Evolutionary conservation across 2,888 invertebrate genomes (phyloP).

Genomic region (Ethmia dodecea): DNA sequence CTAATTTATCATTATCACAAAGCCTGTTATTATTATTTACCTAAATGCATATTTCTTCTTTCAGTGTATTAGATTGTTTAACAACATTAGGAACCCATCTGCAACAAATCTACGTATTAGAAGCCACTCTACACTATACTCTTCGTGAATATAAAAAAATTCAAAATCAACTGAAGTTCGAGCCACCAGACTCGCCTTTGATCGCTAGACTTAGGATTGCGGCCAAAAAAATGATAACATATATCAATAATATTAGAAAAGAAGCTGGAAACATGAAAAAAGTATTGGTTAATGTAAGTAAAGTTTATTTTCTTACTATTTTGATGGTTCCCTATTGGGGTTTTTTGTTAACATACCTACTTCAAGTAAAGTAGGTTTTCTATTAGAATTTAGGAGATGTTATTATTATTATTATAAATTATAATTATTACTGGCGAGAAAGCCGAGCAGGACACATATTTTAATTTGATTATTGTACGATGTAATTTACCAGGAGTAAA

Average conservation of each 20-base stretch:
- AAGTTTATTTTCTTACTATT: background rate
- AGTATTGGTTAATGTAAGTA: slow-evolving; percentile 45
- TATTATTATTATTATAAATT: no score
- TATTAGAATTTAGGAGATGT: no score
- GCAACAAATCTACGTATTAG: slow-evolving; percentile 77
- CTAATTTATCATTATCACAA: no score
- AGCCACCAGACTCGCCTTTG: slow-evolving; percentile 51
- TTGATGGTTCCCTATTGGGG: background rate
- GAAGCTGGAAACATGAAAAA: slow-evolving; percentile 45
- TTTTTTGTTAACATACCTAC: no score
- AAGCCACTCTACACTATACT: slow-evolving; percentile 75
- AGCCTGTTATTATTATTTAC: background rate
- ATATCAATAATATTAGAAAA: slow-evolving; percentile 41
- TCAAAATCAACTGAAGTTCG: slow-evolving; percentile 47
- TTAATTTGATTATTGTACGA: no score
- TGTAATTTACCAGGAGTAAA: no score
- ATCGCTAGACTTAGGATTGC: slow-evolving; percentile 31
- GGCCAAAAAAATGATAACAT: slow-evolving; percentile 37
- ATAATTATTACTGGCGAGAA: no score
- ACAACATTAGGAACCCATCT: slow-evolving; percentile 71
- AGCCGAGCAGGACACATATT: no score
- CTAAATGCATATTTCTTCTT: slow-evolving; percentile 26
- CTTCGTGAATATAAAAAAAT: slow-evolving; percentile 51
- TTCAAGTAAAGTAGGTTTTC: no score
- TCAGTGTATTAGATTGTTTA: slow-evolving; percentile 75